A percentile compares a stretch with the other conserved stretches of the same genome.
Conservation (phyloP, 2,797 vertebrate genomes). For the Mastacembelus armatus region DNA sequence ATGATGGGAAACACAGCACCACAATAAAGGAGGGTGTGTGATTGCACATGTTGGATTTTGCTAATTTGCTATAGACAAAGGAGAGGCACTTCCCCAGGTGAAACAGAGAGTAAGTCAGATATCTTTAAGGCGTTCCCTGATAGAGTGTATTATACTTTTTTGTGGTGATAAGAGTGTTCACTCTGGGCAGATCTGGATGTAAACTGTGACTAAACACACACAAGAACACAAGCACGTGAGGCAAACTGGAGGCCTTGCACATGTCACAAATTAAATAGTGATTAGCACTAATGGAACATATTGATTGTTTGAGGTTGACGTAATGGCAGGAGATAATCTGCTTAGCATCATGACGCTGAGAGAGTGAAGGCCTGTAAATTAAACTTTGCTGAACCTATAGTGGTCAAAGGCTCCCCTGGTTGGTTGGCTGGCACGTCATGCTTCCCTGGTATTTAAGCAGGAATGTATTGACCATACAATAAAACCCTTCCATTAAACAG, state of each 20-base stretch:
- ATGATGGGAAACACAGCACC: slow-evolving; percentile 53
- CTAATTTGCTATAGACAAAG: slow-evolving; percentile 67
- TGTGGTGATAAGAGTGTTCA: slow-evolving; percentile 33
- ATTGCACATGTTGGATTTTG: slow-evolving; percentile 60
- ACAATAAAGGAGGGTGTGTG: slow-evolving; percentile 52
- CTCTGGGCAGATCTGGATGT: slow-evolving; percentile 33
- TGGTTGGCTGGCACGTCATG: slow-evolving; percentile 54
- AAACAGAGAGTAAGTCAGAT: slow-evolving; percentile 70
- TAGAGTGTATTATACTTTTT: slow-evolving; percentile 38
- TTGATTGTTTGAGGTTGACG: slow-evolving; percentile 73
- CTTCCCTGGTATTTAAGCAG: slow-evolving; percentile 52
- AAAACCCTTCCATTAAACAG: background rate
- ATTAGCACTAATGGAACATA: slow-evolving; percentile 79
- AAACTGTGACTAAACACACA: slow-evolving; percentile 17
- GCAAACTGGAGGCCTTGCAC: slow-evolving; percentile 45
- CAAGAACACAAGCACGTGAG: background rate
- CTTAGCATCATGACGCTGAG: slow-evolving; percentile 67
- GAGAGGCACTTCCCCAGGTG: slow-evolving; percentile 57
- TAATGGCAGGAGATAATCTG: slow-evolving; percentile 76
- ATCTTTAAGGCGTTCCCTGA: slow-evolving; percentile 60
- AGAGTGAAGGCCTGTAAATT: slow-evolving; percentile 59
- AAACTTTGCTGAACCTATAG: slow-evolving; percentile 67
- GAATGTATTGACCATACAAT: slow-evolving; percentile 50
- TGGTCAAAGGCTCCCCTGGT: slow-evolving; percentile 54
- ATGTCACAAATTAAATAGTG: slow-evolving; percentile 75